These are phyloP conservation scores for Cheilosia pagana DNA, from an alignment of 2,888 invertebrate species.

Conservation along the genomic window DNA sequence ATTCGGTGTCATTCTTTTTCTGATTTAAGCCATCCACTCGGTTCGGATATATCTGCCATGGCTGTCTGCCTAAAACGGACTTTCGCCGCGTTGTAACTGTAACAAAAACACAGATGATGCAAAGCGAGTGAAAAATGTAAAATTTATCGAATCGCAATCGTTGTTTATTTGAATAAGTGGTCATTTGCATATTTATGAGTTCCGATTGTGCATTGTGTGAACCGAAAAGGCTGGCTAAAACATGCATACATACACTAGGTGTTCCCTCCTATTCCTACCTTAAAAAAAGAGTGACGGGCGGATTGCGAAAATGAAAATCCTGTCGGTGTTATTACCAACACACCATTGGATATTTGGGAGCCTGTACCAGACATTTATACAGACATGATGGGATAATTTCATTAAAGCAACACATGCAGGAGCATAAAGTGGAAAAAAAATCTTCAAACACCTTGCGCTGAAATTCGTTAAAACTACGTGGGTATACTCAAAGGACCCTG, in stretches of 20 bases:
- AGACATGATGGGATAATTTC: conserved; percentile 42
- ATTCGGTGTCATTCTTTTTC: conserved; percentile 85
- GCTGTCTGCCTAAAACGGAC: conserved; percentile 14
- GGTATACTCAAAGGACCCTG: neutral
- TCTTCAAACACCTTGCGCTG: conserved; percentile 36
- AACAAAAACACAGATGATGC: neutral
- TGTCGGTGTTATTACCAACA: conserved; percentile 1
- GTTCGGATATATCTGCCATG: conserved; percentile 83
- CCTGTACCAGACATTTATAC: conserved; percentile 22
- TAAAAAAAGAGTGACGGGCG: neutral
- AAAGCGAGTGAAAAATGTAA: conserved; percentile 27
- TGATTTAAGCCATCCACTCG: conserved; percentile 86
- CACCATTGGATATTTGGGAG: neutral
- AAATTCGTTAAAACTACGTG: conserved; percentile 4
- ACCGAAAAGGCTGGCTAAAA: conserved; percentile 15
- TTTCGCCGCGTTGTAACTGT: neutral
- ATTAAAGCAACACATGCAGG: conserved; percentile 18
- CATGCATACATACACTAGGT: neutral
- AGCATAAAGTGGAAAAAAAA: conserved; percentile 8
- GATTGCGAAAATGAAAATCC: conserved; percentile 3
- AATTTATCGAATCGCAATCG: conserved; percentile 59
- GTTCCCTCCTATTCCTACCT: neutral
- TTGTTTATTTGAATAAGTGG: conserved; percentile 65
- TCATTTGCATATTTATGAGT: conserved; percentile 62
- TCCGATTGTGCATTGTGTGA: conserved; percentile 29